Evolutionary conservation across 2,888 invertebrate genomes (phyloP).

Genomic region (Hypselothyrea guttata): DNA sequence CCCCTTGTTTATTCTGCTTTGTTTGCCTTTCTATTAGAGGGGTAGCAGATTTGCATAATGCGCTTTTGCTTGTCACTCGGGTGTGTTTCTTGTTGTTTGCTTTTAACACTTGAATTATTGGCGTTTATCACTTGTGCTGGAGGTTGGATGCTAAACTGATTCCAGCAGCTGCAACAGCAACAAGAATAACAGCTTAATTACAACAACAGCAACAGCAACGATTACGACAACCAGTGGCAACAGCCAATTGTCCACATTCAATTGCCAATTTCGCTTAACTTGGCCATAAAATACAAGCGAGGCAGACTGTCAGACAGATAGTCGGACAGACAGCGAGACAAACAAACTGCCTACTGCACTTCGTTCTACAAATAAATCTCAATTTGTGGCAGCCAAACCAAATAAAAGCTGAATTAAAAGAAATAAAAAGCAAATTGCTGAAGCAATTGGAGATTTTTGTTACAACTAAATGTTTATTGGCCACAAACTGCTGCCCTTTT

Average conservation of each 20-base stretch:
- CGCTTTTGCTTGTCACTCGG: conserved; percentile 40
- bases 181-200: conserved; percentile 66
- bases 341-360: conserved; percentile 14
- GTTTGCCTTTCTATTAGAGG: conserved; percentile 71
- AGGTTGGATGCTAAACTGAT: conserved; percentile 29
- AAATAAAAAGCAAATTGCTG: conserved; percentile 48
- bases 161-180: conserved; percentile 19
- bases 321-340: conserved; percentile 16
- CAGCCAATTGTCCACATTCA: conserved; percentile 68
- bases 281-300: conserved; percentile 66
- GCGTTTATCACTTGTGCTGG: conserved; percentile 39
- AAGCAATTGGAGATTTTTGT: conserved; percentile 63
- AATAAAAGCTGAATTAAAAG: conserved; percentile 12
- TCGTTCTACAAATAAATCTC: conserved; percentile 50
- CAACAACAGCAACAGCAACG: conserved; percentile 49
- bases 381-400: conserved; percentile 53
- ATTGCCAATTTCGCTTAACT: conserved; percentile 72
- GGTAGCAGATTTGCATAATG: conserved; percentile 70
- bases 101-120: conserved; percentile 76
- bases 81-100: conserved; percentile 28
- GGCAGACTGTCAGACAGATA: too few species aligned
- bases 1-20: conserved; percentile 15
- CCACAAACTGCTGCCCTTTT: conserved; percentile 19
- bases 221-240: conserved; percentile 52
- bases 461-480: conserved; percentile 66